These are phyloP conservation scores for Sinocyclocheilus maitianheensis DNA, from an alignment of 2,113 vertebrate genomes.

Conservation along the genomic window DNA sequence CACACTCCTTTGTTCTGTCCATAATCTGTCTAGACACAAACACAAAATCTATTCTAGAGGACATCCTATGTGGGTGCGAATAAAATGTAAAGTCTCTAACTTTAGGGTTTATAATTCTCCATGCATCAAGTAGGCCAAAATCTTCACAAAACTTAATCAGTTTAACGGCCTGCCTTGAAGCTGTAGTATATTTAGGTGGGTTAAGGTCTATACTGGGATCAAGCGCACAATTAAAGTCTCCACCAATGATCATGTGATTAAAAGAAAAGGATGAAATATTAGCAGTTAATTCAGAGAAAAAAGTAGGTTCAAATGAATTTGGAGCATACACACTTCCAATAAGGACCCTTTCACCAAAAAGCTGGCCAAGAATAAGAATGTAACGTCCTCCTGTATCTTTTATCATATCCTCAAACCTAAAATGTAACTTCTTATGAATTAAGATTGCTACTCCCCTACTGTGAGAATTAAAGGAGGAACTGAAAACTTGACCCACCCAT, in stretches of 20 bases:
- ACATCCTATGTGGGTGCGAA: too few species aligned
- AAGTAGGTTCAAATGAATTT: neutral
- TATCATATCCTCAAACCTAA: neutral
- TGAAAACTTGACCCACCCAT: neutral
- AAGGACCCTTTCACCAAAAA: neutral
- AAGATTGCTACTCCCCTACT: neutral
- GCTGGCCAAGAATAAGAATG: neutral
- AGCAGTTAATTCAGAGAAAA: neutral
- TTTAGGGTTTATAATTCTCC: too few species aligned
- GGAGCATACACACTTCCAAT: neutral
- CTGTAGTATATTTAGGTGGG: too few species aligned
- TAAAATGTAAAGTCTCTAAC: too few species aligned
- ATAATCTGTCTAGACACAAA: too few species aligned
- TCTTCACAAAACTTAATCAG: too few species aligned
- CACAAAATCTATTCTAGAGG: too few species aligned
- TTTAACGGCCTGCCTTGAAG: too few species aligned
- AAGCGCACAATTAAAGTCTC: too few species aligned
- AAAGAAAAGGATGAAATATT: neutral
- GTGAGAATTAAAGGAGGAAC: neutral
- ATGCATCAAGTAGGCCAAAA: too few species aligned
- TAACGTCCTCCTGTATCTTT: neutral
- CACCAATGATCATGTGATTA: neutral
- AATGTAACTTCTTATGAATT: neutral
- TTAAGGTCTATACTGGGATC: too few species aligned
- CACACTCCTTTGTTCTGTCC: too few species aligned